Conservation (phyloP, 2,888 invertebrate genomes). For the Sesamia inferens region DNA sequence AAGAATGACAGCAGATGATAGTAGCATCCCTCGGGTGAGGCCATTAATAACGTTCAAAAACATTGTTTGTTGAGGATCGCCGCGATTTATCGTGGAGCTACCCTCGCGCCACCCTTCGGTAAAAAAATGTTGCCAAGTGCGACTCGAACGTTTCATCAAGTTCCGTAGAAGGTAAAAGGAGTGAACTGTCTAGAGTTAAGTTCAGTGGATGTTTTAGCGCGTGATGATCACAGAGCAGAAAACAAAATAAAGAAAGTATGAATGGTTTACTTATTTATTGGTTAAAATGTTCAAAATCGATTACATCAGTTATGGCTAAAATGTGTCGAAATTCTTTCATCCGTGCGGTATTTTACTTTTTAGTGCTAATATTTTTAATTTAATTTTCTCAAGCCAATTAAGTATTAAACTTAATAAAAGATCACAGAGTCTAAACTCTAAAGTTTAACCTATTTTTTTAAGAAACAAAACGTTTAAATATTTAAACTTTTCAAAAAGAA, state of each 20-base stretch:
- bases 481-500: constrained; percentile 47
- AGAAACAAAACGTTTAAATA: constrained; percentile 52
- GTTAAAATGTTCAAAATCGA: not conserved
- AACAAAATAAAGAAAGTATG: not conserved
- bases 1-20: constrained; percentile 80
- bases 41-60: constrained; percentile 87
- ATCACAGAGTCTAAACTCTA: constrained; percentile 12
- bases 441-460: constrained; percentile 27
- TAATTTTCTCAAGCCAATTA: not conserved
- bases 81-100: constrained; percentile 79
- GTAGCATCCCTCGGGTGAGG: constrained; percentile 71
- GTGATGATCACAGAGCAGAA: not conserved
- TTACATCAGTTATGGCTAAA: not conserved
- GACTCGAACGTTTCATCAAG: constrained; percentile 40
- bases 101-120: constrained; percentile 55
- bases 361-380: constrained; percentile 12
- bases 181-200: not conserved
- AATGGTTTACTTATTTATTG: not conserved
- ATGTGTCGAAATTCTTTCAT: not conserved
- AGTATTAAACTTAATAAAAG: constrained; percentile 16
- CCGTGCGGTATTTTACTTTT: not conserved
- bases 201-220: not conserved
- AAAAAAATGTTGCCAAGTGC: constrained; percentile 61
- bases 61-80: constrained; percentile 85
- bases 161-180: constrained; percentile 59